Percentiles rank a stretch among this genome's conserved stretches.
These are phyloP conservation scores for Felis chaus DNA, from an alignment of 2,113 vertebrate species.

Conservation along the genomic window DNA sequence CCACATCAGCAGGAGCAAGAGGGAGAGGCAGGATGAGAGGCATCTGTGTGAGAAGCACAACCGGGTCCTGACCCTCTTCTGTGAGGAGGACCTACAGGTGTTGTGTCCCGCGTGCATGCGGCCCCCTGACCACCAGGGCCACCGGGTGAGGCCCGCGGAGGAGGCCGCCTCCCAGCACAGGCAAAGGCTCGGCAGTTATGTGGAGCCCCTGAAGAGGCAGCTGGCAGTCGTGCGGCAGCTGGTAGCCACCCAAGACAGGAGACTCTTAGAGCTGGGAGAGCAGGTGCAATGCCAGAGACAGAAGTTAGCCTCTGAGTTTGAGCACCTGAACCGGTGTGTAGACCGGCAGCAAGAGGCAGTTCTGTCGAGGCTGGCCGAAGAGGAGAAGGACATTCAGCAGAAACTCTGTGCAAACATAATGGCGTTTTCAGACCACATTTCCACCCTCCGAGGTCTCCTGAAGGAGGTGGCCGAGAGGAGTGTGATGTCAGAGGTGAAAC, in stretches of 20 bases:
- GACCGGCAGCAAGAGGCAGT: not conserved
- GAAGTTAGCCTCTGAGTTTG: not conserved
- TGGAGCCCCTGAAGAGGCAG: not conserved
- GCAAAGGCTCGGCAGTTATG: not conserved
- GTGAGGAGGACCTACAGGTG: slow-evolving; percentile 68
- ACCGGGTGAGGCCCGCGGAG: not conserved
- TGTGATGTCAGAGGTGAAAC: accelerated
- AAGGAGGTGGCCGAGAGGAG: not conserved
- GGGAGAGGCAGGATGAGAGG: too few relatives aligned
- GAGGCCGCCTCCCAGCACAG: not conserved
- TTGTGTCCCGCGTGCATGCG: not conserved
- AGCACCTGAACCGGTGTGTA: not conserved
- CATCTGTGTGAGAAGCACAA: not conserved
- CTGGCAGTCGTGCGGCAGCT: not conserved
- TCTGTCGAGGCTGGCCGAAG: not conserved
- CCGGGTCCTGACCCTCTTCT: slow-evolving; percentile 36
- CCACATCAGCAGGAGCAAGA: not conserved
- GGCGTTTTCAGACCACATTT: accelerated
- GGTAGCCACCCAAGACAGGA: not conserved
- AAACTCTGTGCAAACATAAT: not conserved
- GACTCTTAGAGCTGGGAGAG: not conserved
- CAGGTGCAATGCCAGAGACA: not conserved
- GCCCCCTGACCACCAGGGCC: not conserved
- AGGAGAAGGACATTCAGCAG: not conserved
- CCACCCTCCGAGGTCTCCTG: not conserved